phyloP scores from a whole-genome alignment of 2,888 invertebrate genomes.

The Piscicola geometra region DNA sequence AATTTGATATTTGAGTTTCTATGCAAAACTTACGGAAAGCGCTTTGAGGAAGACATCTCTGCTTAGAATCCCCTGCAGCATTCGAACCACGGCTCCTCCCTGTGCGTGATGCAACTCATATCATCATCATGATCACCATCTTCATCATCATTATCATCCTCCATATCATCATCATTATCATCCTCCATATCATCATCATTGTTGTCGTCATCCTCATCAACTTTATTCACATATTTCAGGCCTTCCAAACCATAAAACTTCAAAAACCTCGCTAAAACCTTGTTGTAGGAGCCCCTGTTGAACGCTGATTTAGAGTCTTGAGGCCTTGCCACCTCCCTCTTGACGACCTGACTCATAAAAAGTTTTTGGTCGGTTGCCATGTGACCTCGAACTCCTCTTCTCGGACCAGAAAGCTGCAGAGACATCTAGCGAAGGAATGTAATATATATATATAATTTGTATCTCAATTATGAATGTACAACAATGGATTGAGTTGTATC shows the following conservation, averaged over 20 bases:
- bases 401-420: conserved; percentile 30
- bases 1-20: background rate
- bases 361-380: conserved; percentile 29
- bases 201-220: background rate
- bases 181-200: background rate
- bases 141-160: no score
- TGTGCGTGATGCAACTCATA: background rate
- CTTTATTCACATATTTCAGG: background rate
- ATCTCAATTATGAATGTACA: no score
- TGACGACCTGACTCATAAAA: conserved; percentile 28
- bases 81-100: conserved; percentile 39
- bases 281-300: conserved; percentile 34
- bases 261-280: no score
- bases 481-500: background rate
- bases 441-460: background rate
- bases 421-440: conserved; percentile 10
- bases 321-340: conserved; percentile 22
- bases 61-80: conserved; percentile 34
- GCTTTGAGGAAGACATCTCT: conserved; percentile 27
- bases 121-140: no score
- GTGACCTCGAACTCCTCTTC: conserved; percentile 30
- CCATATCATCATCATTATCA: no score
- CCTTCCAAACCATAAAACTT: background rate
- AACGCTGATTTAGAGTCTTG: conserved; percentile 25
- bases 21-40: conserved; percentile 25